Percentiles rank a stretch among this genome's conserved stretches.
These are phyloP conservation scores for Phylloscopus trochiloides DNA, from an alignment of 2,113 vertebrate species.

Conservation along the genomic window DNA sequence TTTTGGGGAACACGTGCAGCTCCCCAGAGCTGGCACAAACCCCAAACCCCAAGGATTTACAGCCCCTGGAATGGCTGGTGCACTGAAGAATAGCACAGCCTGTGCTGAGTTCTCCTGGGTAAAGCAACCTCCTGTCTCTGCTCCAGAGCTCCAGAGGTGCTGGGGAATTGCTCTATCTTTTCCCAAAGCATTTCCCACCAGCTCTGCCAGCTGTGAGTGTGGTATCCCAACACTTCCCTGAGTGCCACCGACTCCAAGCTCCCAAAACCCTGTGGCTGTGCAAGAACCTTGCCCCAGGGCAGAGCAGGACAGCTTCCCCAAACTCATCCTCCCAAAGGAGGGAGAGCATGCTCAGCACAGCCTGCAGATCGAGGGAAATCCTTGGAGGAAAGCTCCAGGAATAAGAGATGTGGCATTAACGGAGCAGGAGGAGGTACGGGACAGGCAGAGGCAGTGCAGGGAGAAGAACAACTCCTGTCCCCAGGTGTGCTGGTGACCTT, in stretches of 20 bases:
- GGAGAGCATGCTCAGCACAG: not conserved
- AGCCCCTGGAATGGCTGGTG: not conserved
- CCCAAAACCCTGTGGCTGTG: not conserved
- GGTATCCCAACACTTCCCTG: not conserved
- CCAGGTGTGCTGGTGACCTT: not conserved
- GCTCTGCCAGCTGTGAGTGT: not conserved
- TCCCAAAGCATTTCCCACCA: not conserved
- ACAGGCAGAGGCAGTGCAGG: not conserved
- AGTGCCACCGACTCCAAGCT: not conserved
- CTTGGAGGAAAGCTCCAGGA: not conserved
- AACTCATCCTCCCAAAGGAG: not conserved
- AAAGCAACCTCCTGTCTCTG: not conserved
- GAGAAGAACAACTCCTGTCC: not conserved
- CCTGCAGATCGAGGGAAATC: fast-evolving
- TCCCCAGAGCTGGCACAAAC: not conserved
- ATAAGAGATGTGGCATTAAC: not conserved
- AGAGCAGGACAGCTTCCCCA: not conserved
- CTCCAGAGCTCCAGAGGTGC: not conserved
- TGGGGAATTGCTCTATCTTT: not conserved
- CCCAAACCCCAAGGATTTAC: not conserved
- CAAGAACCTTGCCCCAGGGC: not conserved
- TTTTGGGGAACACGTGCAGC: not conserved
- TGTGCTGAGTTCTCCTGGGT: not conserved
- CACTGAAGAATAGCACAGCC: not conserved
- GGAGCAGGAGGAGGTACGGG: not conserved